These are phyloP conservation scores for Aricia artaxerxes DNA, from an alignment of 2,888 invertebrate species.

Conservation along the genomic window DNA sequence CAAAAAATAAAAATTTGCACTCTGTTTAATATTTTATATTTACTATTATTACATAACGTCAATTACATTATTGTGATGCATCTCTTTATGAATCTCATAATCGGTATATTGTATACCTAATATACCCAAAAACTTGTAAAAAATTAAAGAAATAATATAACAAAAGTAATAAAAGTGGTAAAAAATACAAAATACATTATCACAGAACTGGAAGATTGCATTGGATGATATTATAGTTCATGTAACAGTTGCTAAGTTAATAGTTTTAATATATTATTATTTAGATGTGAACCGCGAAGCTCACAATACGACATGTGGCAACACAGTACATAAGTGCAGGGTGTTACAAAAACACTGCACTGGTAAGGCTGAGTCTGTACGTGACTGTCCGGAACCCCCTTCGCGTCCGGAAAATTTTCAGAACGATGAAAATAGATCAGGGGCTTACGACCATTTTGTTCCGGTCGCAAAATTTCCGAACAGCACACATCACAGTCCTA, in stretches of 20 bases:
- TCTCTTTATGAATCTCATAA: constrained; percentile 16
- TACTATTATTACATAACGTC: constrained; percentile 14
- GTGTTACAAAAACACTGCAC: neutral
- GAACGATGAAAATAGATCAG: too few species aligned
- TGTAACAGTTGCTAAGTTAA: neutral
- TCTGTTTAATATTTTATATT: constrained; percentile 21
- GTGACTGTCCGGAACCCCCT: too few species aligned
- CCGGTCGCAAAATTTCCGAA: too few species aligned
- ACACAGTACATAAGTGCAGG: neutral
- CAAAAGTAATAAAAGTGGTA: constrained; percentile 29
- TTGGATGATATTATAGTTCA: constrained; percentile 8
- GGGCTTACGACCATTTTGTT: too few species aligned
- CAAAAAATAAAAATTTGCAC: neutral
- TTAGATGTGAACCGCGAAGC: neutral
- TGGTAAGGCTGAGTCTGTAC: neutral
- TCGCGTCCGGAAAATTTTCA: too few species aligned
- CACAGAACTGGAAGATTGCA: constrained; percentile 31
- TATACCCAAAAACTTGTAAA: constrained; percentile 15
- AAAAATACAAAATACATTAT: constrained; percentile 29
- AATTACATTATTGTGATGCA: constrained; percentile 23
- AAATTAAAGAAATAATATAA: constrained; percentile 22
- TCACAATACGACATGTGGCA: neutral
- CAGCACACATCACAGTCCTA: too few species aligned
- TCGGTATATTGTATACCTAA: constrained; percentile 8
- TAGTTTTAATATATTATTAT: neutral